Evolutionary conservation across 2,797 vertebrate species (phyloP).

Genomic region (Squalus acanthias): DNA sequence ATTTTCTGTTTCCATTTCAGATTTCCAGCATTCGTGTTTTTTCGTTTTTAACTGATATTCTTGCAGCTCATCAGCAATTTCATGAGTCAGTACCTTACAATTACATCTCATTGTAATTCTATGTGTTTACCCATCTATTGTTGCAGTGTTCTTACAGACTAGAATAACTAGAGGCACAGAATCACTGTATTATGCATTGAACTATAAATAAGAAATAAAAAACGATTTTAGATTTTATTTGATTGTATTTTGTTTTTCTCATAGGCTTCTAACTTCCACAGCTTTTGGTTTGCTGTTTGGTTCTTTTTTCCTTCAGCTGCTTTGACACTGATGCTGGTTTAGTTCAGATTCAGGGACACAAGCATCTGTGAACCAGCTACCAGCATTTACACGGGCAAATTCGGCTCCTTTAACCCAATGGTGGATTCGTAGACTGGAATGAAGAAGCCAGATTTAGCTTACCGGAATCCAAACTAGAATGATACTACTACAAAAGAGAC

Average conservation of each 20-base stretch:
- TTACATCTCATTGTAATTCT: not conserved
- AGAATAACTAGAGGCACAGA: not conserved
- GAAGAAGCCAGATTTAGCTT: not conserved
- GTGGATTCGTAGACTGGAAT: not conserved
- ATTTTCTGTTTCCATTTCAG: not conserved
- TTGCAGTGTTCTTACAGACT: not conserved
- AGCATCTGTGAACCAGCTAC: not conserved
- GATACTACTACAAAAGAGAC: not conserved
- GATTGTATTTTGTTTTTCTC: not conserved
- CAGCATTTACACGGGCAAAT: not conserved
- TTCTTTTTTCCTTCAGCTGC: conserved; percentile 16
- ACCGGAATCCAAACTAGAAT: not conserved
- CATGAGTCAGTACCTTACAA: not conserved
- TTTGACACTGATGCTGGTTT: not conserved
- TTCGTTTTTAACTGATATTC: not conserved
- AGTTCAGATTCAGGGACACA: not conserved
- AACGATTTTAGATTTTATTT: not conserved
- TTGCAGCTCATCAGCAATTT: not conserved
- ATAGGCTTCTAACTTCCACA: not conserved
- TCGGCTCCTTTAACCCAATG: not conserved
- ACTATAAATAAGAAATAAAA: conserved; percentile 10
- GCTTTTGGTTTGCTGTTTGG: not conserved
- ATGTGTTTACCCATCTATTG: not conserved
- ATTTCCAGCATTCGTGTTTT: not conserved
- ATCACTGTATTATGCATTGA: not conserved